Base-by-base conservation (phyloP, 1,140 invertebrate genomes). In the Saccostrea glomerata region DNA sequence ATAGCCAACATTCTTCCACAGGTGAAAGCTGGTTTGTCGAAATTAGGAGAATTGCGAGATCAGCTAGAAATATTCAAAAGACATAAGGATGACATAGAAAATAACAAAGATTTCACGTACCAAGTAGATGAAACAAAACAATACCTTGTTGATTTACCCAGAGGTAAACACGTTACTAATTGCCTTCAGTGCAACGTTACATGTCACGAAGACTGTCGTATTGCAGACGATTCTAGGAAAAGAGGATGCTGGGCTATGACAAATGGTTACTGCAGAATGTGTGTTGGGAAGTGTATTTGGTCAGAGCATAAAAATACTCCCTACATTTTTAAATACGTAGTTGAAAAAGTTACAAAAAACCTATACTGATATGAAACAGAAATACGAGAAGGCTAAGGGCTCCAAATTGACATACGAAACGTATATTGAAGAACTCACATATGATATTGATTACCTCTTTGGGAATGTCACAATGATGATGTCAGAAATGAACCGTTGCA, bases 161-260 rank as follows among this genome's bases (percentile, higher is more conserved):
- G 58, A 12, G 90, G 90, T 3, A 36, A 86, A 55, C 87, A 87
- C 82, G 89, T 91, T 11, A 92, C 91, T 25, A 92, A 92, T 63
- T 92, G 91, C 70, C n/a, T 73, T 0, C n/a, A 66, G 40, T 92
- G 91, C 58, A 87, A 92, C 77, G 15, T 56, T 9, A 92, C 91
- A 5, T 92, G 91, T 88, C 91, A 92, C 63, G n/a, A 77, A n/a
- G 15, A 73, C 0, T 92, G 91, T 84, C 0, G 0, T 0, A n/a
- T 55, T 36, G 6, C 63, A 23, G 66, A 87, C 30, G 83, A 88
- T 70, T n/a, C 12, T 0, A 23, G 66, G 12, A 87, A 88, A 82
- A n/a, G 20, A 20, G 6, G 25, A 0, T 90, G 89, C 63, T 7
- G 23, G 0, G 87, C 87, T 11, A 88, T 89, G 84, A 40, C 0